Percentiles rank a stretch among this genome's conserved stretches.
Conservation (phyloP, 2,888 invertebrate genomes). For the Slavum lentiscoides region DNA sequence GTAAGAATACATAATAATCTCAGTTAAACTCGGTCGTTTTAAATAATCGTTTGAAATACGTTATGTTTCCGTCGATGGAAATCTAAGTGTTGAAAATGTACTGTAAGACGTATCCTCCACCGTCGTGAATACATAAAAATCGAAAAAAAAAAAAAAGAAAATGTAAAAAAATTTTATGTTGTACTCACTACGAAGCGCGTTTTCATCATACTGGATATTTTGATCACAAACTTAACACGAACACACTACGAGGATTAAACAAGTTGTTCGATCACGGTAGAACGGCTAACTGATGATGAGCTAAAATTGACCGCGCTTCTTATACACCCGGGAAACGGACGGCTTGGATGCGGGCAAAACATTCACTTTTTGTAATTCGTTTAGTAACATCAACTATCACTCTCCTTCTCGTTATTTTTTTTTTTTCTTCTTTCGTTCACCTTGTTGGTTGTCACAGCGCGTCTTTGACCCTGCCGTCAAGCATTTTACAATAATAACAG, state of each 20-base stretch:
- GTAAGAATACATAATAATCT: too few species aligned
- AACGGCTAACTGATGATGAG: slow-evolving; percentile 48
- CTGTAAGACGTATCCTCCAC: too few species aligned
- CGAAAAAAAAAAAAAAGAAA: not conserved
- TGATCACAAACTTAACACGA: slow-evolving; percentile 27
- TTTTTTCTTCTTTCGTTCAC: slow-evolving; percentile 34
- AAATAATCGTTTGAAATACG: too few species aligned
- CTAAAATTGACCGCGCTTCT: slow-evolving; percentile 46
- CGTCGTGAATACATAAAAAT: too few species aligned
- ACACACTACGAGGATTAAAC: not conserved
- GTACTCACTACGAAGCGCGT: slow-evolving; percentile 34
- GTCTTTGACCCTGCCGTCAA: slow-evolving; percentile 42
- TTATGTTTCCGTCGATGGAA: too few species aligned
- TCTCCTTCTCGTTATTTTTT: slow-evolving; percentile 34
- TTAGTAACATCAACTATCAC: slow-evolving; percentile 42
- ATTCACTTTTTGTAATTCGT: slow-evolving; percentile 48
- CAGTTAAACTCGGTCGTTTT: too few species aligned
- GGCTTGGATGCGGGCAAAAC: slow-evolving; percentile 39
- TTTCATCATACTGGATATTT: slow-evolving; percentile 39
- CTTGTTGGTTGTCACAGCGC: slow-evolving; percentile 12
- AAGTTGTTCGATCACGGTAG: slow-evolving; percentile 42
- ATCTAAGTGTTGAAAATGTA: too few species aligned
- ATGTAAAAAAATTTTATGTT: not conserved
- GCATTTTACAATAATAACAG: slow-evolving; percentile 25
- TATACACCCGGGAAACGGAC: slow-evolving; percentile 42